Evolutionary conservation across 2,797 vertebrate genomes (phyloP).

Genomic region (Simalia tracyae): DNA sequence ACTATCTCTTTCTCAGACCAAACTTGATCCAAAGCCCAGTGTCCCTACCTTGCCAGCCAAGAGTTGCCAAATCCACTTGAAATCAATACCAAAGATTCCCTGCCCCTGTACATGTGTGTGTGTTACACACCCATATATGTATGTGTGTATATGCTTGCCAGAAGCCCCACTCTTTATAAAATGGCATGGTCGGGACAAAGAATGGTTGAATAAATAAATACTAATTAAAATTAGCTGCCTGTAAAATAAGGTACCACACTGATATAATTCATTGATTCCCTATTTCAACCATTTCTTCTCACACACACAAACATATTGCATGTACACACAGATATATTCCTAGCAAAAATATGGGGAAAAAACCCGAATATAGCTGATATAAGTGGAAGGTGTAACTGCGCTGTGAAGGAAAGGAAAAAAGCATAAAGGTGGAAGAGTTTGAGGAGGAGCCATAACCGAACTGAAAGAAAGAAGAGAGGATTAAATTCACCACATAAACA

Average conservation of each 20-base stretch:
- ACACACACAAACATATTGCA: not conserved
- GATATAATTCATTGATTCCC: not conserved
- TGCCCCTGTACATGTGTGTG: not conserved
- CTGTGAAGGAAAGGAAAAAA: not conserved
- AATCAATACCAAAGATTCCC: not conserved
- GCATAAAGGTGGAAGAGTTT: not conserved
- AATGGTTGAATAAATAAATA: not conserved
- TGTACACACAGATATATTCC: not conserved
- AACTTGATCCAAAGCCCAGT: not conserved
- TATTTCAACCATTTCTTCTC: not conserved
- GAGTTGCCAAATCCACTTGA: not conserved
- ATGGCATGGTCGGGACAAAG: not conserved
- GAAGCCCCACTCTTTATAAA: not conserved
- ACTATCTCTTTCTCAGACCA: not conserved
- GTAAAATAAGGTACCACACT: not conserved
- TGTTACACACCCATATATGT: not conserved
- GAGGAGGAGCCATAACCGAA: not conserved
- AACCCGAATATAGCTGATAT: too few species aligned
- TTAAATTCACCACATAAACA: not conserved
- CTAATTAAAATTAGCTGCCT: not conserved
- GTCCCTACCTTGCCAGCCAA: not conserved
- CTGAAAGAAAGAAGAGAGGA: not conserved
- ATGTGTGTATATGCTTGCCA: not conserved
- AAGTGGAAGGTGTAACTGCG: not conserved
- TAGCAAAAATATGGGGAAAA: not conserved